phyloP scores from a whole-genome alignment of 1,140 invertebrate genomes.

The Drosophila erecta region DNA sequence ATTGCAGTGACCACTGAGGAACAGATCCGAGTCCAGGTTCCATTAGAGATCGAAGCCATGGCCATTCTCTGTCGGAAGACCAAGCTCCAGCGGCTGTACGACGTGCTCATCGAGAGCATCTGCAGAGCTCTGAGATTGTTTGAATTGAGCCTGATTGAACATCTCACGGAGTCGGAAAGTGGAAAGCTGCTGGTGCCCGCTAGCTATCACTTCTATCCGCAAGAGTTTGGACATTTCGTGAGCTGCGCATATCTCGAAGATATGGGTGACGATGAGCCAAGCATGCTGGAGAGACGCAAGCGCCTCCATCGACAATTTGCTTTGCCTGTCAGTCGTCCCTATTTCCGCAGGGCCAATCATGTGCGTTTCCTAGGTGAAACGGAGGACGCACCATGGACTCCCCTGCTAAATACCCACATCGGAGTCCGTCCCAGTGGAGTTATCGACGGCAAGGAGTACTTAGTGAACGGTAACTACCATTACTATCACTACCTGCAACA shows the following conservation, averaged over 20 bases:
- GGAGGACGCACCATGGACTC: slow-evolving; percentile 82
- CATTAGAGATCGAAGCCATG: slow-evolving; percentile 89
- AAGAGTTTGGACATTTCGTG: slow-evolving; percentile 90
- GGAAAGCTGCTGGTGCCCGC: slow-evolving; percentile 64
- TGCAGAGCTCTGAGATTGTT: slow-evolving; percentile 89
- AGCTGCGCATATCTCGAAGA: slow-evolving; percentile 89
- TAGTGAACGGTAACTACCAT: slow-evolving; percentile 94
- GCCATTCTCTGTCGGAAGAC: slow-evolving; percentile 89
- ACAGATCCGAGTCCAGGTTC: slow-evolving; percentile 85
- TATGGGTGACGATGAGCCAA: slow-evolving; percentile 86
- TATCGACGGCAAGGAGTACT: slow-evolving; percentile 76
- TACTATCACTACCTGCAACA: slow-evolving; percentile 99
- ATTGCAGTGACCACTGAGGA: slow-evolving; percentile 69
- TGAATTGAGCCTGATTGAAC: slow-evolving; percentile 86
- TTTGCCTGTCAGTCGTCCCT: slow-evolving; percentile 88
- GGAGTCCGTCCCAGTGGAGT: slow-evolving; percentile 86
- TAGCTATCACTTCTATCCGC: slow-evolving; percentile 83
- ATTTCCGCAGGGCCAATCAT: slow-evolving; percentile 90
- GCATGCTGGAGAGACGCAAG: slow-evolving; percentile 87
- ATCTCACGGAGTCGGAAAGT: slow-evolving; percentile 50
- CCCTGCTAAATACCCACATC: slow-evolving; percentile 91
- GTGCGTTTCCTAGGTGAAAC: slow-evolving; percentile 86
- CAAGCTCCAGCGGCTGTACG: slow-evolving; percentile 88
- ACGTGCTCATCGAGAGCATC: slow-evolving; percentile 90
- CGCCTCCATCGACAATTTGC: slow-evolving; percentile 89